Base-by-base conservation (phyloP, 2,888 invertebrate genomes). In the Stictocephala bisonia region DNA sequence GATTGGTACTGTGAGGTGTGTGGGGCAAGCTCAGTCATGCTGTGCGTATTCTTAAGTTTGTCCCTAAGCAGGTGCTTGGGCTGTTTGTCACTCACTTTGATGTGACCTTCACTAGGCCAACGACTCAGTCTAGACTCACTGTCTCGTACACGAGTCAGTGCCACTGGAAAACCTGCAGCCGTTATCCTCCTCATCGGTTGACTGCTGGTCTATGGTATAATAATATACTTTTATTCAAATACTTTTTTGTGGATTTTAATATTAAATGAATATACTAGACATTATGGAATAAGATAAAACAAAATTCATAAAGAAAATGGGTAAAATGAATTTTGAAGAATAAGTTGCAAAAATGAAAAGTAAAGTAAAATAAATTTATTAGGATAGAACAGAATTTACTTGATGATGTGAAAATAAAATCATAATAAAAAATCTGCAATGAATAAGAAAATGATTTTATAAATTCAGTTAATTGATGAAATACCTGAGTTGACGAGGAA, bases 41-140 rank as follows among this genome's bases (percentile, higher is more conserved):
- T 73, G 22, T 70, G 73, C 11, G 73, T 58, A 51, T 73, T 68
- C 70, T 73, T 73, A 41, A 73, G 70, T 41, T 58, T 60, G 27
- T 60, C 73, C 35, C 66, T 60, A 64, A 73, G 51, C 41, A 73
- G 41, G 41, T 73, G 70, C 51, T 70, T 73, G 0, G 73, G 73
- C 29, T 73, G 64, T 27, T 27, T 41, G 27, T 64, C 41, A 64
- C 64, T 40, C 40, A 64, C 64, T 64, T 44, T 74, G 26, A 77
- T 67, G 50, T 73, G 73, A 24, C 77, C 77, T 60, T 77, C 77
- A 71, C 77, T 77, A 11, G 77, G 77, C 77, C 77, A 77, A 20
- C 77, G 71, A 67, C 76, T 68, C 35, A 76, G 70, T 26, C 76
- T 72, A 27, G 66, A 71, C 13, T 50, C 35, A 7, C 27, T 56